phyloP scores from a whole-genome alignment of 2,113 vertebrate genomes.

The Sciurus niger region DNA sequence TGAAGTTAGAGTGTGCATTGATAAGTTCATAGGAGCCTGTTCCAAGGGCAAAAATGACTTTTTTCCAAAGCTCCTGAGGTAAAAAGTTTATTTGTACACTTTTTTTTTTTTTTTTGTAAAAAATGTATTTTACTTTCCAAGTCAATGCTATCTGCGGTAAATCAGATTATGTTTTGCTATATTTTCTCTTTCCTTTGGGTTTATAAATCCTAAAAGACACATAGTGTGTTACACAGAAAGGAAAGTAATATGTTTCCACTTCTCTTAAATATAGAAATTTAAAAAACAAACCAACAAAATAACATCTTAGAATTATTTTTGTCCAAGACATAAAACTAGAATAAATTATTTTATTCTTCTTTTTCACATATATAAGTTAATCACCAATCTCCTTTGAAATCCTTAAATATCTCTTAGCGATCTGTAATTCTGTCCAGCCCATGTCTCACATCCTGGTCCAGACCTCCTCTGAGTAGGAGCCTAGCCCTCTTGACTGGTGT shows the following conservation, averaged over 20 bases:
- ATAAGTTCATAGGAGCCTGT: background rate
- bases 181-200: background rate
- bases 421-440: background rate
- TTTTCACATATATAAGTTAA: background rate
- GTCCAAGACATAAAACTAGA: background rate
- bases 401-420: background rate
- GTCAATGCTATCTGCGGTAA: background rate
- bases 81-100: background rate
- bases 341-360: background rate
- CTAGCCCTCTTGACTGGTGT: background rate
- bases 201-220: background rate
- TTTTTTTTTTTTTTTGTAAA: background rate
- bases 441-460: fast-evolving
- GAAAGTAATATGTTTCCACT: background rate
- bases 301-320: background rate
- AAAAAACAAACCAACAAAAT: background rate
- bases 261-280: background rate
- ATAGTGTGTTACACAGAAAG: background rate
- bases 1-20: background rate
- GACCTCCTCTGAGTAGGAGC: background rate
- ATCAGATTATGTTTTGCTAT: constrained; percentile 24
- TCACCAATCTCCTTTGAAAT: background rate
- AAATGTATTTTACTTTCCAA: background rate
- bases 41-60: background rate
- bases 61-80: background rate